phyloP scores from a whole-genome alignment of 37 sponge, comb jelly and placozoan species.

The Chondrilla cf. caribensis region DNA sequence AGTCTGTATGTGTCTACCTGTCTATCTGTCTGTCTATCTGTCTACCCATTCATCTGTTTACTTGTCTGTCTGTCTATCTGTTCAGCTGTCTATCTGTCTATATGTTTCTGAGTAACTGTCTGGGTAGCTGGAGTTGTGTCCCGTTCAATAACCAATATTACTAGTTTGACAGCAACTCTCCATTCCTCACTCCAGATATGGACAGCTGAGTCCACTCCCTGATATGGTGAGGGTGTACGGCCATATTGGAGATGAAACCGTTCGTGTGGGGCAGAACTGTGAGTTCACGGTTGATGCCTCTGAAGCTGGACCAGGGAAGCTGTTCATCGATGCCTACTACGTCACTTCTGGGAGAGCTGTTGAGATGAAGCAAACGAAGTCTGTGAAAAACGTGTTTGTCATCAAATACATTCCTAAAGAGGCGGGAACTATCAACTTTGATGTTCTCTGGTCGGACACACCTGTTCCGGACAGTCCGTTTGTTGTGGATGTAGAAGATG shows the following conservation, averaged over 20 bases:
- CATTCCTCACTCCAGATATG: too few relatives aligned
- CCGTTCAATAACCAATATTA: too few relatives aligned
- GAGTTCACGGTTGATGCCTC: conserved; percentile 62
- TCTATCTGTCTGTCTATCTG: not conserved
- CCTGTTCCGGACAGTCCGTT: conserved; percentile 71
- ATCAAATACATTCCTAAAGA: conserved; percentile 46
- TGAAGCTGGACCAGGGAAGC: conserved; percentile 64
- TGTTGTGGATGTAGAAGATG: conserved; percentile 42
- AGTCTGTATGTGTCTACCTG: not conserved
- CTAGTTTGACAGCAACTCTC: too few relatives aligned
- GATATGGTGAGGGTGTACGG: conserved; percentile 56
- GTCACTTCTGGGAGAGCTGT: conserved; percentile 22
- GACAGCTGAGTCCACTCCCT: conserved; percentile 46
- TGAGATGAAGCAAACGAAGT: conserved; percentile 22
- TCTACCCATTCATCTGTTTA: not conserved
- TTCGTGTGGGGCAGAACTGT: conserved; percentile 34
- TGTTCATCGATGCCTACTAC: conserved; percentile 52
- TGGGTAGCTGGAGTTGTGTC: not conserved
- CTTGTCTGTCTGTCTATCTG: not conserved
- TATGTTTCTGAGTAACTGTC: not conserved
- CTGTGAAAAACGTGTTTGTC: not conserved
- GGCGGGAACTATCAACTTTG: conserved; percentile 37
- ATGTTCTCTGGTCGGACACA: conserved; percentile 53
- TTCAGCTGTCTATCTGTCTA: not conserved
- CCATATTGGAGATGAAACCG: conserved; percentile 45